Conservation (phyloP, 2,797 vertebrate genomes). For the Danio kyathit region DNA sequence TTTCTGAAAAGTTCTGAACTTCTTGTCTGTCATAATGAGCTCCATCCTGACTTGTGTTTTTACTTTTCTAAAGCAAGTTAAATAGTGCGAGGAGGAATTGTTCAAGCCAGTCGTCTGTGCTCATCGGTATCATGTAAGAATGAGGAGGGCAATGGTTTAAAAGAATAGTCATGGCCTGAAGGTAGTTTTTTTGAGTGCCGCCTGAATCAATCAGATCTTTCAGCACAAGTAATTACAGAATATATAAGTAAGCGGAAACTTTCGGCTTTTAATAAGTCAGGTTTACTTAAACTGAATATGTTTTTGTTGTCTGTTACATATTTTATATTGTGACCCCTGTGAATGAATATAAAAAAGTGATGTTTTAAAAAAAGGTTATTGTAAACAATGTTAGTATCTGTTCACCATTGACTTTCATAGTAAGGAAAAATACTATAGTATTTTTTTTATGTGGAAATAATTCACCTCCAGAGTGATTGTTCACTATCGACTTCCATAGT, state of each 20-base stretch:
- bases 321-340: too few relatives aligned
- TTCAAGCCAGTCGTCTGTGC: neutral
- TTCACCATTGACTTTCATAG: too few relatives aligned
- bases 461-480: too few relatives aligned
- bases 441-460: too few relatives aligned
- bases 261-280: neutral
- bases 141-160: neutral
- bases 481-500: too few relatives aligned
- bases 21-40: neutral
- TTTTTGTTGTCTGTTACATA: neutral
- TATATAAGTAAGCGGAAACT: neutral
- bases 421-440: too few relatives aligned
- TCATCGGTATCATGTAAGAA: conserved; percentile 12
- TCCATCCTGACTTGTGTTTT: neutral
- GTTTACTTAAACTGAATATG: neutral
- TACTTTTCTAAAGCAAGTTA: neutral
- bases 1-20: neutral
- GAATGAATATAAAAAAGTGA: too few relatives aligned
- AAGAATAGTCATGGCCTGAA: neutral
- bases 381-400: too few relatives aligned
- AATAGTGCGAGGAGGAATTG: neutral
- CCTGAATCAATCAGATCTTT: neutral
- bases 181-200: neutral
- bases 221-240: neutral
- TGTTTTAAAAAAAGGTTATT: too few relatives aligned